Base-by-base conservation (phyloP, 2,113 vertebrate species). In the Mungos mungo region DNA sequence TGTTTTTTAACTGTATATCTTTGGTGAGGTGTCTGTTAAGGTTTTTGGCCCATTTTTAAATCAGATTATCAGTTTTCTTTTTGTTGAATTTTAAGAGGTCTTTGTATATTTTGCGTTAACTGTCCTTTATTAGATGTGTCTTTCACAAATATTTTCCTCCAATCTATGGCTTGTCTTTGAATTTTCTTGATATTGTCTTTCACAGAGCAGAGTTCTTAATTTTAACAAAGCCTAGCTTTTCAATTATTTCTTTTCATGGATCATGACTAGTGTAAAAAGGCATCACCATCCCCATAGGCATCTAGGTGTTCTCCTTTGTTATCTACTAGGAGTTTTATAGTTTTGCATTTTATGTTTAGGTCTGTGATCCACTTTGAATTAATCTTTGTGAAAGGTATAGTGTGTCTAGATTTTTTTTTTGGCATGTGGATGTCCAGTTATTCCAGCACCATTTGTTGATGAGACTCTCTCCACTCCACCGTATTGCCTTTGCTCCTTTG, bases 121-220 rank as follows among this genome's bases (percentile, higher is more conserved):
- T 27, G 25, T 33, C 14, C 2, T 72, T 80, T 71, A 72, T 45
- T 54, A 50, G 23, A 82, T 82, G 11, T 5, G 35, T 66, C 45
- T 88, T 92, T 92, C 47, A 68, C 50, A 96, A 88, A 88, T 82
- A 65, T 88, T 88, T 92, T 93, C 54, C 74, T 25, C 15, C 54
- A 96, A 8, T 63, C 50, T 52, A 5, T 33, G 45, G 31, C 16
- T 88, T 89, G 9, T 74, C 47, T 82, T 88, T 95, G 41, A 94
- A 63, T 88, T 89, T 27, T 82, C 25, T 88, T 47, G 72, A 91
- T 79, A 71, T 1, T 86, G 13, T 79, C 5, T 92, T 92, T 88
- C 9, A 88, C 7, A 74, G 54, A 95, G 71, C 60, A 77, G 29
- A 80, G 15, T 63, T 88, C 92, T 83, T n/a, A 83, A 81, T 88